A percentile compares a stretch with the other conserved stretches of the same genome.
phyloP scores from a whole-genome alignment of 2,797 vertebrate species.

The Neostethus bicornis region DNA sequence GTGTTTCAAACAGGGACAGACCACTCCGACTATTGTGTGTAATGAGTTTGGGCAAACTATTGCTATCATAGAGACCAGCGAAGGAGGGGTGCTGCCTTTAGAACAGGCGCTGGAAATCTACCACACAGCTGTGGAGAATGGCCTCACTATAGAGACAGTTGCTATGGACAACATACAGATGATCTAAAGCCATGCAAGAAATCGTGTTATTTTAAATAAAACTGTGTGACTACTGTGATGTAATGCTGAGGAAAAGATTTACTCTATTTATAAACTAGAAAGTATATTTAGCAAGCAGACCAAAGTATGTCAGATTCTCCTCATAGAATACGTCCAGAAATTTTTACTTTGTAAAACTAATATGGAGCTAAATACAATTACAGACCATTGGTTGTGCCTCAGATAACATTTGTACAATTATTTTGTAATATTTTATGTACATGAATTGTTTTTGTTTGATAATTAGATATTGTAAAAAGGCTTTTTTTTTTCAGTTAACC shows the following conservation, averaged over 20 bases:
- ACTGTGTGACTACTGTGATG: slow-evolving; percentile 24
- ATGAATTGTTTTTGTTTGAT: slow-evolving; percentile 48
- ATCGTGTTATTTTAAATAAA: background rate
- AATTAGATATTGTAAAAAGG: slow-evolving; percentile 56
- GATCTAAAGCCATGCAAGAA: slow-evolving; percentile 39
- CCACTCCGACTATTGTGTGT: slow-evolving; percentile 88
- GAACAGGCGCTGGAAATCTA: slow-evolving; percentile 91
- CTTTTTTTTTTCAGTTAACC: no score
- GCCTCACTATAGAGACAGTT: slow-evolving; percentile 73
- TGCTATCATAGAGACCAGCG: slow-evolving; percentile 90
- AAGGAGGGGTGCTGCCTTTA: slow-evolving; percentile 83
- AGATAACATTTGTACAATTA: slow-evolving; percentile 48
- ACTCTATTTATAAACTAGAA: slow-evolving; percentile 8
- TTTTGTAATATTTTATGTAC: slow-evolving; percentile 45
- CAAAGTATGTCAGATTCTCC: slow-evolving; percentile 42
- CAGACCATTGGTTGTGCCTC: slow-evolving; percentile 60
- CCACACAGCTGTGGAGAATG: slow-evolving; percentile 85
- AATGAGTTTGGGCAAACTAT: slow-evolving; percentile 93
- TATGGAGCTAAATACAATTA: slow-evolving; percentile 17
- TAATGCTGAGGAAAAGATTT: background rate
- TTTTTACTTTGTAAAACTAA: slow-evolving; percentile 12
- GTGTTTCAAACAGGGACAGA: slow-evolving; percentile 58
- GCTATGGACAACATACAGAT: slow-evolving; percentile 77
- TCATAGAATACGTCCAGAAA: slow-evolving; percentile 12
- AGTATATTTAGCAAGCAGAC: slow-evolving; percentile 35